A percentile compares a stretch with the other conserved stretches of the same genome.
phyloP scores from a whole-genome alignment of 2,888 invertebrate species.

The Notodonta dromedarius region DNA sequence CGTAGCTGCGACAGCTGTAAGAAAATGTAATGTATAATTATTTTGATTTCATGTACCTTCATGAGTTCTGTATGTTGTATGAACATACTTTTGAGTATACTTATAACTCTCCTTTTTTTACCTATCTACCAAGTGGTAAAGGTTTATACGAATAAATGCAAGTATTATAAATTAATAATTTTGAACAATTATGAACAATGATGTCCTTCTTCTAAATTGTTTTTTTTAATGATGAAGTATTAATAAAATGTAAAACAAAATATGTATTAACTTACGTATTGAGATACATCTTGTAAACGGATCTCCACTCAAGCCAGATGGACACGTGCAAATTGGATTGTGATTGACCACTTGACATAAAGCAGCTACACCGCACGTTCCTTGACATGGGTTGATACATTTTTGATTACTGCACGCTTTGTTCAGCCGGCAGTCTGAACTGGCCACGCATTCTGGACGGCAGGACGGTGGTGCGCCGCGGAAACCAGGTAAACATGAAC shows the following conservation, averaged over 20 bases:
- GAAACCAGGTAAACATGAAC: conserved; percentile 86
- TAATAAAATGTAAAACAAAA: too few relatives aligned
- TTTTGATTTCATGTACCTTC: background rate
- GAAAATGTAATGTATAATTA: conserved; percentile 8
- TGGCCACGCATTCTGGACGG: conserved; percentile 89
- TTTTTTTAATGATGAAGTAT: too few relatives aligned
- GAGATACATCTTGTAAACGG: conserved; percentile 85
- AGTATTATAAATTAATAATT: too few relatives aligned
- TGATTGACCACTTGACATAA: conserved; percentile 91
- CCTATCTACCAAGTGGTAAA: too few relatives aligned
- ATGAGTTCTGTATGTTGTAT: too few relatives aligned
- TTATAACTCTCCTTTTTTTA: too few relatives aligned
- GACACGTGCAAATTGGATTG: conserved; percentile 89
- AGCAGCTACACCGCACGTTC: conserved; percentile 91
- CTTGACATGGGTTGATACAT: conserved; percentile 89
- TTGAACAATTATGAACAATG: too few relatives aligned
- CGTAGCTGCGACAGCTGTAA: conserved; percentile 60
- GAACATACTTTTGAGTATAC: too few relatives aligned
- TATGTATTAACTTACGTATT: conserved; percentile 67
- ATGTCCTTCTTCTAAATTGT: too few relatives aligned
- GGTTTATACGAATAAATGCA: too few relatives aligned
- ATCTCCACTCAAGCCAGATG: conserved; percentile 86
- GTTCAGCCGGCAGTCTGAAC: conserved; percentile 88
- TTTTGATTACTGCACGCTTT: conserved; percentile 89
- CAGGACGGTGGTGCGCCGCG: conserved; percentile 88